Evolutionary conservation across 2,888 invertebrate genomes (phyloP).

Genomic region (Dendrolimus pini): DNA sequence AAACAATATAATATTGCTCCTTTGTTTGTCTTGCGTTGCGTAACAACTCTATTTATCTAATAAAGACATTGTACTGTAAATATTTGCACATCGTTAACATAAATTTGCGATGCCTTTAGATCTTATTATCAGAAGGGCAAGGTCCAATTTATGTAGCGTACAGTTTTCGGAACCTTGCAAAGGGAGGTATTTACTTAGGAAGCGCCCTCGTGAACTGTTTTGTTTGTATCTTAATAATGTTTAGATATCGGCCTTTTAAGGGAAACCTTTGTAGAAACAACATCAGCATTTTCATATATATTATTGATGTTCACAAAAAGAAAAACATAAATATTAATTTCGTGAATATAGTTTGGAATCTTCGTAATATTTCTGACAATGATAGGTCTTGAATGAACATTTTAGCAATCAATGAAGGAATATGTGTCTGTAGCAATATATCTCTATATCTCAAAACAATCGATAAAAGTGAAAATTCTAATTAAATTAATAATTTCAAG

Average conservation of each 20-base stretch:
- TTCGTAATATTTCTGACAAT: too few species aligned
- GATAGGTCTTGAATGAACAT: too few species aligned
- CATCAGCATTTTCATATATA: not conserved
- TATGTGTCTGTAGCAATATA: too few species aligned
- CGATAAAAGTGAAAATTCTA: too few species aligned
- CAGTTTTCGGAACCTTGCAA: not conserved
- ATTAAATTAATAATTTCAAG: too few species aligned
- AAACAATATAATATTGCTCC: constrained; percentile 2
- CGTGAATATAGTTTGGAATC: too few species aligned
- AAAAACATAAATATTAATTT: too few species aligned
- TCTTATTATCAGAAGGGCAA: not conserved
- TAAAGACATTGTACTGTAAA: constrained; percentile 42
- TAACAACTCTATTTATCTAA: constrained; percentile 41
- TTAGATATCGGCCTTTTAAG: not conserved
- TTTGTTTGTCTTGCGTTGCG: constrained; percentile 13
- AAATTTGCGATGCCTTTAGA: not conserved
- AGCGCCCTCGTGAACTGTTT: constrained; percentile 3
- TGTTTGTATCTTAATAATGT: constrained; percentile 1
- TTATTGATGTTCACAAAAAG: too few species aligned
- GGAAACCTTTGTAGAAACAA: not conserved
- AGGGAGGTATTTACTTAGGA: constrained; percentile 1
- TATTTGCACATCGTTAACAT: constrained; percentile 55
- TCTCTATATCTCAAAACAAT: too few species aligned
- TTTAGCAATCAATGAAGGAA: too few species aligned
- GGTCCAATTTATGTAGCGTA: not conserved